Base-by-base conservation (phyloP, 2,797 vertebrate genomes). In the Sitta carolinensis region DNA sequence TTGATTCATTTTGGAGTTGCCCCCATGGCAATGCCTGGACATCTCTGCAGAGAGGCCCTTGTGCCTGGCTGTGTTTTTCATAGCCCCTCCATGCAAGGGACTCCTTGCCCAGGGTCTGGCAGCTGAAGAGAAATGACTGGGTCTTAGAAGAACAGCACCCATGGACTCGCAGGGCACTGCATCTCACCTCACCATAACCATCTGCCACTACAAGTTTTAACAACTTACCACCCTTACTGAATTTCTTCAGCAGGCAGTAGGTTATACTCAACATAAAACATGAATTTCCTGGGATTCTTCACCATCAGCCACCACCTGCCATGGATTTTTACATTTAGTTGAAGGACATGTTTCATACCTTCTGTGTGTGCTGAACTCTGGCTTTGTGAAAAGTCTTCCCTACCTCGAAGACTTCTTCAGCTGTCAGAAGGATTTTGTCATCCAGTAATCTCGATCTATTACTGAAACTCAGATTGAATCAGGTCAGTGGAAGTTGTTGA, bases 1-100 rank as follows among this genome's bases (percentile, higher is more conserved):
- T 16, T 51, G 27, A 27, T 1, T 0, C 27, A 22, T 19, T 51
- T 8, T 23, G 32, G 38, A 38, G 18, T 11, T 67, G 6, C 4
- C 27, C 21, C 14, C 9, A 22, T 27, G 18, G 22, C 38, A 42
- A 32, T 32, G 10, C 15, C 20, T 34, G 17, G 32, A 26, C 36
- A 32, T 17, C 4, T 29, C 32, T 67, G n/a, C 3, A 6, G 18
- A 18, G 22, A 67, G 11, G 12, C 4, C 10, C 6, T 38, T 45
- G 22, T 59, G 10, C 27, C 54, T 59, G 18, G 26, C 13, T 42
- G 6, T 50, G 11, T 22, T 58, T 51, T 11, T 50, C 1, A 1
- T 19, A 75, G n/a, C 19, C 13, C 15, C 5, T 52, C 45, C 23
- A 29, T 29, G 12, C 6, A 32, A 38, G 27, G 13, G 15, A 29